Base-by-base conservation (phyloP, 2,888 invertebrate species). In the Drosophila birchii region DNA sequence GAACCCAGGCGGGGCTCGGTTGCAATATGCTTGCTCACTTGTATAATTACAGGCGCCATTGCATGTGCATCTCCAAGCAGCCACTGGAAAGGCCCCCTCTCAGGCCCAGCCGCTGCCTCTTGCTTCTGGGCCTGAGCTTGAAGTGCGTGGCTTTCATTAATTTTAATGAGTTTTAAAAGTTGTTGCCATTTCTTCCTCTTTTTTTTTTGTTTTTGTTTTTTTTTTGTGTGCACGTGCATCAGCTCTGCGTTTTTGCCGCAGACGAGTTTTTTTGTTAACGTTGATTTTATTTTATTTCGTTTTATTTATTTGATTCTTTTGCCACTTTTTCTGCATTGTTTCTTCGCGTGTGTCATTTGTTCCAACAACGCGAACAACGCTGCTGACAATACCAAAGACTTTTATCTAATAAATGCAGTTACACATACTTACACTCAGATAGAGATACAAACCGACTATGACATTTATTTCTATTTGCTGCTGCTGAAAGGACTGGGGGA, bases 81-180 rank as follows among this genome's bases (percentile, higher is more conserved):
- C 54, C 47, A 5, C 54, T 32, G 41, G 14, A 59, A 29, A 29
- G 26, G 12, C 29, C 18, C 26, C 53, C 34, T 16, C 18, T n/a
- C 49, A 3, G 39, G 36, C 18, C 44, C 8, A 14, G n/a, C 44
- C 32, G 23, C 23, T 59, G 38, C 54, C 62, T 32, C 75, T 57
- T 47, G 53, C 39, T 55, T 58, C 49, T 53, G 29, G 53, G 69
- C 72, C 73, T 75, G 62, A 55, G 64, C 80, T 58, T 85, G 77
- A 85, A 85, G 84, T 87, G 84, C 84, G 88, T 88, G 81, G 88
- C 82, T 86, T 88, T 86, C 88, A 88, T 86, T 86, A 86, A 86
- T 86, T 86, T 86, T 86, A 86, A 86, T 86, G 86, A 86, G 86
- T 86, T 86, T 87, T 81, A 81, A 88, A 88, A 88, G 88, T 86